phyloP scores from a whole-genome alignment of 37 sponge, comb jelly and placozoan species.

The Amphimedon queenslandica region DNA sequence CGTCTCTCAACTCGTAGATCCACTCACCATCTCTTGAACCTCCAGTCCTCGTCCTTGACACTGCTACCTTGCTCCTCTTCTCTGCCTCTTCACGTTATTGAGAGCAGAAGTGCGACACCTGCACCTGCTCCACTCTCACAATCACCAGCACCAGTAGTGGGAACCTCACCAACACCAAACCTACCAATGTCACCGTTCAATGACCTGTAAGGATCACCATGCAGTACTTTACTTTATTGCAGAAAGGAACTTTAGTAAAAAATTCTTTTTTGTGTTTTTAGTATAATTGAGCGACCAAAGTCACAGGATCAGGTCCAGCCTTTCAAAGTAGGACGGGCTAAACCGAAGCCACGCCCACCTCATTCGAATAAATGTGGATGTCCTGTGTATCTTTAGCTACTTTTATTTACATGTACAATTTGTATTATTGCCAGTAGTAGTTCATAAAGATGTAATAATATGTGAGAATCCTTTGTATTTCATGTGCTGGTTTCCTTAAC shows the following conservation, averaged over 20 bases:
- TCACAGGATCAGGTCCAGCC: conserved; percentile 9
- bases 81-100: too few species aligned
- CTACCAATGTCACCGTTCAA: neutral
- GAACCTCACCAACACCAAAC: too few species aligned
- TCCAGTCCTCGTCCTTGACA: neutral
- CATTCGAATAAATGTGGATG: conserved; percentile 22
- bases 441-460: too few species aligned
- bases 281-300: neutral
- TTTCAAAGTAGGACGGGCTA: conserved; percentile 29
- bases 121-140: neutral
- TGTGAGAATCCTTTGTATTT: too few species aligned
- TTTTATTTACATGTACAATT: too few species aligned
- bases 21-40: conserved; percentile 24
- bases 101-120: neutral
- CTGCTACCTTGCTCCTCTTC: neutral
- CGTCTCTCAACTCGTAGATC: conserved; percentile 2
- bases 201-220: conserved; percentile 1
- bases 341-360: conserved; percentile 4
- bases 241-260: neutral
- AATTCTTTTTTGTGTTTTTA: neutral
- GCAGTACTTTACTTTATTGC: neutral
- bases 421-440: too few species aligned
- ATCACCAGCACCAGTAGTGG: too few species aligned
- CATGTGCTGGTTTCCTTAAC: neutral
- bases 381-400: conserved; percentile 47